Base-by-base conservation (phyloP, 2,113 vertebrate species). In the Cynopterus brachyotis region DNA sequence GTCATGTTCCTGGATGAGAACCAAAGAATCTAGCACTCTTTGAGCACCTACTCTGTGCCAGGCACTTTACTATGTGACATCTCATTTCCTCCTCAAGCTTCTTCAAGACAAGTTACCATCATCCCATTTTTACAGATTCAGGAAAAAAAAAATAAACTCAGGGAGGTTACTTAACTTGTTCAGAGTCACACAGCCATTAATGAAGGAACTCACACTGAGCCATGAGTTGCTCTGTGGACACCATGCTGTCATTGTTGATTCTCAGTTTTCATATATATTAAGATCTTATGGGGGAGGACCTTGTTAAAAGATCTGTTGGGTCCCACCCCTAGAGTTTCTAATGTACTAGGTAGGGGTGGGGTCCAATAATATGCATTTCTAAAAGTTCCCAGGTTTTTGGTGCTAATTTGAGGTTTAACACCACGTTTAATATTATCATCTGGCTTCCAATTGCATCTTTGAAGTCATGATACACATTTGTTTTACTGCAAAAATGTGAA, bases 41-140 rank as follows among this genome's bases (percentile, higher is more conserved):
- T 89, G n/a, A 89, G 83, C 20, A 92, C 57, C 35, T 95, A 83
- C 35, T 89, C 15, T 95, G 86, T 96, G 62, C 89, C 78, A 89
- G 86, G 50, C 72, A 89, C 72, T 95, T 95, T 24, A 28, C 19
- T 91, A n/a, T 37, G 53, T 60, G 73, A n/a, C 37, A 69, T 76
- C 57, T 94, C 45, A 66, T 94, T 87, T 93, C 40, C 12, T 83
- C n/a, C 82, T 95, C 30, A 84, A 60, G 45, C 55, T 78, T 94
- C 53, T 67, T 40, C 83, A 90, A 84, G 47, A 42, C 24, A 62
- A 20, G 6, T 72, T 72, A 50, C 24, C 16, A 37, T 55, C 24
- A 32, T 64, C 15, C 84, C 28, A 47, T 84, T 72, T 97, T 94
- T 76, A 82, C 22, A 92, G 24, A 90, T 67, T 59, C 72, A 89